Conservation (phyloP, 2,888 invertebrate genomes). For the Chalcis sispes region DNA sequence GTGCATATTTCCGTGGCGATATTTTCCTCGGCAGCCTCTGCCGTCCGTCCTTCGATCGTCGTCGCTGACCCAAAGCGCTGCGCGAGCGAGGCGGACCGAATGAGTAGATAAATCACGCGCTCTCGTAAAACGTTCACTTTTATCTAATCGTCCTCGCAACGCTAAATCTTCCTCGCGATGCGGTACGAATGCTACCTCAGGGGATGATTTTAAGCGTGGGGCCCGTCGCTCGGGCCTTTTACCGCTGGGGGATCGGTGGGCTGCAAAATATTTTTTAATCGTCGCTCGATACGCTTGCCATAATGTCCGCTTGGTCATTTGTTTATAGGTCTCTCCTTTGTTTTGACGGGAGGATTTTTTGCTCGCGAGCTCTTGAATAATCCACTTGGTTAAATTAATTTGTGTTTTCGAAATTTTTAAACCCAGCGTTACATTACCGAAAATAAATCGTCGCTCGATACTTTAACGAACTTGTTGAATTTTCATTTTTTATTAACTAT, state of each 20-base stretch:
- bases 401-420: too few species aligned
- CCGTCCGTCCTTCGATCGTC: too few species aligned
- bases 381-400: too few species aligned
- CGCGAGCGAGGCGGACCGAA: slow-evolving; percentile 59
- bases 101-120: slow-evolving; percentile 57
- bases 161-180: slow-evolving; percentile 40
- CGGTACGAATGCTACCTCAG: neutral
- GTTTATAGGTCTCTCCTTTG: neutral
- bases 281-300: neutral
- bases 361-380: neutral
- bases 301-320: neutral
- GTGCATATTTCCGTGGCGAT: slow-evolving; percentile 59
- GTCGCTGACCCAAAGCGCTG: neutral
- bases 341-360: neutral
- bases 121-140: slow-evolving; percentile 49
- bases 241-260: slow-evolving; percentile 1
- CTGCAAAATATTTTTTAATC: slow-evolving; percentile 46
- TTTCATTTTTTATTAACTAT: too few species aligned
- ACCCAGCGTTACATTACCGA: too few species aligned
- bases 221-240: neutral
- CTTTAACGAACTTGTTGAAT: too few species aligned
- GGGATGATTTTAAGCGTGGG: neutral
- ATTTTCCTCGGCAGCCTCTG: too few species aligned
- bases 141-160: slow-evolving; percentile 44
- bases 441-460: too few species aligned